Evolutionary conservation across 2,888 invertebrate genomes (phyloP).

Genomic region (Ophioninae sp.): DNA sequence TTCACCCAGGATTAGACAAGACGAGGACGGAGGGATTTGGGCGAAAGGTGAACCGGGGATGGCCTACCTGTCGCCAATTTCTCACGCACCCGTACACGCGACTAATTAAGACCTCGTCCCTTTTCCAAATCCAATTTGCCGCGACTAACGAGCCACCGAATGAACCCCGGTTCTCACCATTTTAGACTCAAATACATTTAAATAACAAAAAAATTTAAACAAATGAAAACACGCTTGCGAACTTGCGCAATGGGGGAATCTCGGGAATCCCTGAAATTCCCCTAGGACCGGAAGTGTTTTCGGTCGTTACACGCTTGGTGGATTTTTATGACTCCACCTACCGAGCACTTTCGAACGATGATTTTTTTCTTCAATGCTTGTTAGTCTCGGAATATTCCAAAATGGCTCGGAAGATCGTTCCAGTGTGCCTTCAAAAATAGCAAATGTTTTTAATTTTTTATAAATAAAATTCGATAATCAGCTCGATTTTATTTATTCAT

Average conservation of each 20-base stretch:
- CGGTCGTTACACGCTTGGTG: not conserved
- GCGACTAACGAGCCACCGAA: conserved; percentile 25
- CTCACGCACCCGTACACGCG: conserved; percentile 30
- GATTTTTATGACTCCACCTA: not conserved
- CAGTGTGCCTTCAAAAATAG: too few relatives aligned
- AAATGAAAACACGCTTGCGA: not conserved
- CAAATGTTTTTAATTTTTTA: too few relatives aligned
- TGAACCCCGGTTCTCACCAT: not conserved
- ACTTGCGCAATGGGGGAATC: not conserved
- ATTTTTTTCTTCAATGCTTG: not conserved
- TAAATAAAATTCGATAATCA: too few relatives aligned
- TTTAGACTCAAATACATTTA: not conserved
- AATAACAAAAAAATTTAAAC: not conserved
- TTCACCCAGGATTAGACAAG: conserved; percentile 38
- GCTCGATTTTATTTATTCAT: too few relatives aligned
- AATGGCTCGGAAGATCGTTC: not conserved
- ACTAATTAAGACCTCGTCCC: conserved; percentile 44
- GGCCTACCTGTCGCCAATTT: conserved; percentile 20
- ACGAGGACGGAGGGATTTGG: conserved; percentile 57
- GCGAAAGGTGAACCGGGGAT: not conserved
- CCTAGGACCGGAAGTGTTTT: not conserved
- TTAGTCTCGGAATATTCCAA: not conserved
- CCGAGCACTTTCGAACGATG: not conserved
- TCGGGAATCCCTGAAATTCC: not conserved
- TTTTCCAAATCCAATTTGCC: conserved; percentile 52